Percentiles rank a stretch among this genome's conserved stretches.
Conservation (phyloP, 2,888 invertebrate species). For the Sialis fuliginosa region DNA sequence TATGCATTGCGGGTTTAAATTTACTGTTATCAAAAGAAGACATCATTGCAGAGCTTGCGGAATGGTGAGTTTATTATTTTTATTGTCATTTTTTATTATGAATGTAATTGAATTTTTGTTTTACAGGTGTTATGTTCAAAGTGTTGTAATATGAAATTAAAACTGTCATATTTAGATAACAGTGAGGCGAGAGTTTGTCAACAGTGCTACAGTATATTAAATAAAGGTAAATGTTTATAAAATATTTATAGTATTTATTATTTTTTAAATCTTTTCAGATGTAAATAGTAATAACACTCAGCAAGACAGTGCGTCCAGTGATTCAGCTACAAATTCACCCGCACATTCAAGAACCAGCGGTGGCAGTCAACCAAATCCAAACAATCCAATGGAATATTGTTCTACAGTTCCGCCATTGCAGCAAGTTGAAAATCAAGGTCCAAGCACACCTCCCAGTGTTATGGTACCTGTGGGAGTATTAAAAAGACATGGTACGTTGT, state of each 20-base stretch:
- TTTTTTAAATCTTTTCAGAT: too few species aligned
- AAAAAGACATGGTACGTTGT: constrained; percentile 41
- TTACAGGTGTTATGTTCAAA: constrained; percentile 56
- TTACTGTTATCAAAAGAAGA: constrained; percentile 62
- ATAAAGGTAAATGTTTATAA: constrained; percentile 26
- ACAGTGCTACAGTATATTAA: constrained; percentile 44
- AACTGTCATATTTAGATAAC: constrained; percentile 51
- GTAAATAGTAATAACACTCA: constrained; percentile 7
- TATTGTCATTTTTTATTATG: not conserved
- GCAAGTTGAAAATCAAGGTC: constrained; percentile 39
- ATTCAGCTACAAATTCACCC: constrained; percentile 15
- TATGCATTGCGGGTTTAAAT: constrained; percentile 65
- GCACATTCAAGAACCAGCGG: constrained; percentile 12
- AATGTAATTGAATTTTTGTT: constrained; percentile 6
- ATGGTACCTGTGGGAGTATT: constrained; percentile 74
- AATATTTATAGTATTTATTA: too few species aligned
- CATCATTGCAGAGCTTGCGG: constrained; percentile 84
- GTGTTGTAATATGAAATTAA: constrained; percentile 56
- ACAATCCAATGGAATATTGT: constrained; percentile 77
- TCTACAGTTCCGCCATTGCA: constrained; percentile 63
- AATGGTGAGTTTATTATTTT: constrained; percentile 29
- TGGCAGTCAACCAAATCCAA: constrained; percentile 50
- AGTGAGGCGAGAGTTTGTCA: constrained; percentile 65
- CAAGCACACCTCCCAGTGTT: constrained; percentile 44
- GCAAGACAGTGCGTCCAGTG: constrained; percentile 16